phyloP scores from a whole-genome alignment of 2,113 vertebrate species.

The Gymnogyps californianus region DNA sequence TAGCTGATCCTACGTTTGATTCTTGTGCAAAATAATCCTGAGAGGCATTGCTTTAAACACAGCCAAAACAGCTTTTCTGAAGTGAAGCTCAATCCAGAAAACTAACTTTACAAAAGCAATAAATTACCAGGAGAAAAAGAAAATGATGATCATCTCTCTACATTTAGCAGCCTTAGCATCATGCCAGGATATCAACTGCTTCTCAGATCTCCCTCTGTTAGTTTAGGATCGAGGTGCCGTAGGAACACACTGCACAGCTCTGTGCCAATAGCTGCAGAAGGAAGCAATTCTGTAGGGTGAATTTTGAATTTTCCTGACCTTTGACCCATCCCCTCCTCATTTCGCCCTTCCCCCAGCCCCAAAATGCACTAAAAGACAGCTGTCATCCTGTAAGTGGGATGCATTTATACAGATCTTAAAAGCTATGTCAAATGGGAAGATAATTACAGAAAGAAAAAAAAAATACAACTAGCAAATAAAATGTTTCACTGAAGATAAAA shows the following conservation, averaged over 20 bases:
- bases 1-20: neutral
- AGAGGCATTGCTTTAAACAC: neutral
- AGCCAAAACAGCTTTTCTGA: neutral
- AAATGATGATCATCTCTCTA: neutral
- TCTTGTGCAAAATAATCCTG: neutral
- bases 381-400: neutral
- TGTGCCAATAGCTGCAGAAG: neutral
- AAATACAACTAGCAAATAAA: neutral
- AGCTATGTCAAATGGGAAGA: neutral
- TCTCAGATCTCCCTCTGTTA: neutral
- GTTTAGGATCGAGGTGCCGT: neutral
- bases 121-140: neutral
- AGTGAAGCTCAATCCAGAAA: neutral
- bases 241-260: neutral
- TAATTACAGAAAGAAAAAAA: neutral
- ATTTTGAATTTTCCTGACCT: neutral
- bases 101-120: neutral
- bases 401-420: neutral
- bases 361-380: neutral
- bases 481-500: neutral
- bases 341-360: neutral
- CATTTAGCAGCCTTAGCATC: neutral
- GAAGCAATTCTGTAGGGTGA: neutral
- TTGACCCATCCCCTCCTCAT: neutral
- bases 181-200: neutral